phyloP scores from a whole-genome alignment of 2,888 invertebrate genomes.

The Liposcelis brunnea region DNA sequence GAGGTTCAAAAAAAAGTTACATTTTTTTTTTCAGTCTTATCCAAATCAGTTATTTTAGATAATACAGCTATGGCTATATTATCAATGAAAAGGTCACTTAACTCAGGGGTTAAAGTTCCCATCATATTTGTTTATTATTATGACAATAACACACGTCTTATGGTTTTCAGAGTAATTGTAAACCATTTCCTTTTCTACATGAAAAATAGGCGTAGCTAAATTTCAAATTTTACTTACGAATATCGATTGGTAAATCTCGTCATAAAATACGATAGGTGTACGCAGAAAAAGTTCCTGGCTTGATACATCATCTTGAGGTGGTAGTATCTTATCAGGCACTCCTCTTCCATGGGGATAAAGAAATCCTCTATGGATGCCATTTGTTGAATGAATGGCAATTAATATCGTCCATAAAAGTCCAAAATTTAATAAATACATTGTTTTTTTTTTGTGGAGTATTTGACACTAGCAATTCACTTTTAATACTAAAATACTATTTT shows the following conservation, averaged over 20 bases:
- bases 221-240: constrained; percentile 52
- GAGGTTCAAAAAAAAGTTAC: constrained; percentile 18
- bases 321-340: constrained; percentile 9
- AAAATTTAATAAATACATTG: background rate
- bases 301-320: constrained; percentile 36
- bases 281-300: constrained; percentile 44
- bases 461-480: too few species aligned
- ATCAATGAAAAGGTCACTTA: background rate
- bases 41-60: constrained; percentile 2
- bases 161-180: background rate
- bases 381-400: background rate
- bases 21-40: constrained; percentile 8
- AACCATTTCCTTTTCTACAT: constrained; percentile 2
- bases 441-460: too few species aligned
- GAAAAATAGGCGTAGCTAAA: constrained; percentile 9
- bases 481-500: too few species aligned
- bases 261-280: constrained; percentile 65
- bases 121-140: constrained; percentile 3
- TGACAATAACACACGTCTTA: constrained; percentile 3
- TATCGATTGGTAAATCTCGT: constrained; percentile 51
- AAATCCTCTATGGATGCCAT: background rate
- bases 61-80: background rate
- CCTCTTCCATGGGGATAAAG: constrained; percentile 6
- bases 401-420: background rate
- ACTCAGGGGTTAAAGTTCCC: background rate